Conservation (phyloP, 2,888 invertebrate species). For the Nomada fabriciana region DNA sequence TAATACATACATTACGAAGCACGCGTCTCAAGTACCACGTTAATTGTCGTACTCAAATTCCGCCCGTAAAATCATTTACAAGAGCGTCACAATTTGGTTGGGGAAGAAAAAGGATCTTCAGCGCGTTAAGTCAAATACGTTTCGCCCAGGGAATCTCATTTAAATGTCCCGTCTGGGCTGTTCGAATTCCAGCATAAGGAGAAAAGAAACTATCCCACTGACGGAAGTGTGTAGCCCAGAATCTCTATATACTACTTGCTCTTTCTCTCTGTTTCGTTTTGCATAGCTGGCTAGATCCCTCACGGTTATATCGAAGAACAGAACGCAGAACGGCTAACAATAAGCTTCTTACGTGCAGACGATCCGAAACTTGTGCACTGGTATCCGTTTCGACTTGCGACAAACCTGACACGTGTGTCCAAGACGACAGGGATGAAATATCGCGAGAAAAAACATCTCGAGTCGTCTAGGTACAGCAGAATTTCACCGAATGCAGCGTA, state of each 20-base stretch:
- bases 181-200: slow-evolving; percentile 1
- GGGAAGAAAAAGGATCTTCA: slow-evolving; percentile 22
- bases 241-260: not conserved
- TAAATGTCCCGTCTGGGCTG: slow-evolving; percentile 45
- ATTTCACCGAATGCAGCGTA: slow-evolving; percentile 29
- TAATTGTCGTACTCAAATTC: slow-evolving; percentile 49
- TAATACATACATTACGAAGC: not conserved
- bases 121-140: slow-evolving; percentile 52
- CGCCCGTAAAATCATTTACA: slow-evolving; percentile 34
- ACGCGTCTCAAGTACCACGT: slow-evolving; percentile 12
- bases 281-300: slow-evolving; percentile 40
- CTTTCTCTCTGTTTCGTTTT: not conserved
- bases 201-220: slow-evolving; percentile 21
- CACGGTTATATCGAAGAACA: slow-evolving; percentile 36
- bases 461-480: slow-evolving; percentile 8
- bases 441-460: slow-evolving; percentile 19
- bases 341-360: slow-evolving; percentile 52
- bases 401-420: slow-evolving; percentile 21
- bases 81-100: slow-evolving; percentile 15
- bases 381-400: slow-evolving; percentile 23
- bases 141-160: slow-evolving; percentile 55
- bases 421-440: slow-evolving; percentile 26
- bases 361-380: slow-evolving; percentile 19
- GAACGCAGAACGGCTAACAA: slow-evolving; percentile 24
- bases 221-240: slow-evolving; percentile 19